These are phyloP conservation scores for Eumacrocentrus americanus DNA, from an alignment of 2,888 invertebrate species.

Conservation along the genomic window DNA sequence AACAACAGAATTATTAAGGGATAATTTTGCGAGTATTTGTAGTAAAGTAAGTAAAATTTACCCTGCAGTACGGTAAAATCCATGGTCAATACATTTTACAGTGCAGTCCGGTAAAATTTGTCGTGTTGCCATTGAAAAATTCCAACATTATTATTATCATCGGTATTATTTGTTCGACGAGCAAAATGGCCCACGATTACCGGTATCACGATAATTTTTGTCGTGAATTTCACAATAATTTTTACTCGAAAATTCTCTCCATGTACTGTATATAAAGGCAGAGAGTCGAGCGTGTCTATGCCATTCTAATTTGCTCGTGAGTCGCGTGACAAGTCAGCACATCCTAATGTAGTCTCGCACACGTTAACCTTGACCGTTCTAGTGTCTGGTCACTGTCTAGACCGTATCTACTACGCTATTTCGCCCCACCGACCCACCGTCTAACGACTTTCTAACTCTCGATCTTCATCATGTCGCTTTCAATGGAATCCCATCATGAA, in stretches of 20 bases:
- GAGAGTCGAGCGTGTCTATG: slow-evolving; percentile 11
- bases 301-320: slow-evolving; percentile 34
- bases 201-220: no score
- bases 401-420: slow-evolving; percentile 17
- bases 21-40: no score
- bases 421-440: slow-evolving; percentile 14
- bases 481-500: slow-evolving; percentile 17
- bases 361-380: slow-evolving; percentile 32
- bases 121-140: no score
- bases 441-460: slow-evolving; percentile 31
- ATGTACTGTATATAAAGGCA: background rate
- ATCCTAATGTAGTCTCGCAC: slow-evolving; percentile 5
- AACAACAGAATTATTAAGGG: no score
- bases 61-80: no score
- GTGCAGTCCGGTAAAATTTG: no score
- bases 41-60: no score
- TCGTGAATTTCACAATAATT: background rate
- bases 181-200: no score
- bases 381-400: slow-evolving; percentile 35
- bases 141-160: no score
- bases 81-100: no score
- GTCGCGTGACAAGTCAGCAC: slow-evolving; percentile 28
- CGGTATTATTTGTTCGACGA: no score
- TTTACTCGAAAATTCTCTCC: no score
- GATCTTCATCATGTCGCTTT: background rate